Percentiles rank a stretch among this genome's conserved stretches.
phyloP scores from a whole-genome alignment of 2,797 vertebrate species.

The Melanotaenia parkinsoni region DNA sequence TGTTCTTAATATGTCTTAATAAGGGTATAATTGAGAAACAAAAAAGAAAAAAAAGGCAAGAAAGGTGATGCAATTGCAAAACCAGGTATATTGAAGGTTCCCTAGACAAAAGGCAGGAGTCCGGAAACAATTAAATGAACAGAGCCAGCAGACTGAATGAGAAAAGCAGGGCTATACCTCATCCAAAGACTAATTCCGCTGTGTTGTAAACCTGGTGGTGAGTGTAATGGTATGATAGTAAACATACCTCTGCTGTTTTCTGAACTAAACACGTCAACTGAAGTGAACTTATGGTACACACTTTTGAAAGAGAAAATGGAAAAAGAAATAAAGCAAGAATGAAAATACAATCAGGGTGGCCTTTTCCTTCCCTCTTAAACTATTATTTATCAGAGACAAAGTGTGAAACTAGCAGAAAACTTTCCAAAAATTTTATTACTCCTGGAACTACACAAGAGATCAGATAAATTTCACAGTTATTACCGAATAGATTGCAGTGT shows the following conservation, averaged over 20 bases:
- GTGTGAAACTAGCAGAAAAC: slow-evolving; percentile 64
- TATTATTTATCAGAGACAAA: slow-evolving; percentile 62
- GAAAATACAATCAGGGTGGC: slow-evolving; percentile 61
- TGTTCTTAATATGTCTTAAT: slow-evolving; percentile 29
- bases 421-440: slow-evolving; percentile 61
- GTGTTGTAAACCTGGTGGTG: slow-evolving; percentile 50
- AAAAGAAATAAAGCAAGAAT: slow-evolving; percentile 4
- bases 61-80: slow-evolving; percentile 49
- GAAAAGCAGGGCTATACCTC: slow-evolving; percentile 56
- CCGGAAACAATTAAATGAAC: slow-evolving; percentile 65
- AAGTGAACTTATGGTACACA: neutral
- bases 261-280: slow-evolving; percentile 29
- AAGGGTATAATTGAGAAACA: slow-evolving; percentile 29
- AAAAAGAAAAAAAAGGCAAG: slow-evolving; percentile 27
- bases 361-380: slow-evolving; percentile 42
- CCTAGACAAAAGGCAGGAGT: slow-evolving; percentile 50
- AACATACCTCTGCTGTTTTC: slow-evolving; percentile 58
- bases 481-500: slow-evolving; percentile 53
- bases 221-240: slow-evolving; percentile 36
- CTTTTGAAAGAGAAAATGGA: slow-evolving; percentile 14
- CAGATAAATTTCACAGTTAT: slow-evolving; percentile 61
- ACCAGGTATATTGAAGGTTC: slow-evolving; percentile 30
- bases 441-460: slow-evolving; percentile 51
- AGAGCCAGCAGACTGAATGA: slow-evolving; percentile 55
- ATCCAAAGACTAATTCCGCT: slow-evolving; percentile 53